phyloP scores from a whole-genome alignment of 1,140 invertebrate species.

The Lamellibrachia luymesi region DNA sequence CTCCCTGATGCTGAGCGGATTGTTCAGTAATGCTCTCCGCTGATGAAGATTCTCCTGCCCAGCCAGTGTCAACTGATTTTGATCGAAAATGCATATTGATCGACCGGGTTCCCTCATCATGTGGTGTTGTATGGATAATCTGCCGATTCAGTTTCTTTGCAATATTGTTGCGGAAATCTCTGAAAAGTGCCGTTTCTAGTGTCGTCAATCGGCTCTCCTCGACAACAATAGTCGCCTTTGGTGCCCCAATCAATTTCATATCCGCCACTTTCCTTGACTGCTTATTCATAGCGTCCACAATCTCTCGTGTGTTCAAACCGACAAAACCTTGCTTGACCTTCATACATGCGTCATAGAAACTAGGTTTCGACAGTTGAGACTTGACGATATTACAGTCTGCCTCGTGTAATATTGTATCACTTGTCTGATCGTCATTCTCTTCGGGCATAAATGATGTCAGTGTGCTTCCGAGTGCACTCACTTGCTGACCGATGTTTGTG shows the following conservation, averaged over 20 bases:
- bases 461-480: constrained; percentile 89
- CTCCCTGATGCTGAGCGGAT: neutral
- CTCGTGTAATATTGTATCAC: neutral
- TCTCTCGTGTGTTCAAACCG: constrained; percentile 69
- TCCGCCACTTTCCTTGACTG: constrained; percentile 89
- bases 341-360: constrained; percentile 49
- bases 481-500: constrained; percentile 91
- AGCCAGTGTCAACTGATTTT: neutral
- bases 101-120: constrained; percentile 78
- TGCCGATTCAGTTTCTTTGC: constrained; percentile 83
- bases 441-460: constrained; percentile 82
- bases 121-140: constrained; percentile 77
- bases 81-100: constrained; percentile 51
- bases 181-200: constrained; percentile 86
- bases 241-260: constrained; percentile 82
- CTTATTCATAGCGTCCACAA: constrained; percentile 96
- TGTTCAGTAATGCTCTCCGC: neutral
- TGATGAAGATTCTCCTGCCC: neutral
- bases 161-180: constrained; percentile 75
- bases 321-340: constrained; percentile 75
- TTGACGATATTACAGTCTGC: neutral
- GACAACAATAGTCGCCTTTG: constrained; percentile 82
- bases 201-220: constrained; percentile 88
- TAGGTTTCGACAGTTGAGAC: neutral
- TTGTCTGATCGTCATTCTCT: constrained; percentile 25